A percentile compares a stretch with the other conserved stretches of the same genome.
These are phyloP conservation scores for Nymphalis c-album DNA, from an alignment of 2,888 invertebrate species.

Conservation along the genomic window DNA sequence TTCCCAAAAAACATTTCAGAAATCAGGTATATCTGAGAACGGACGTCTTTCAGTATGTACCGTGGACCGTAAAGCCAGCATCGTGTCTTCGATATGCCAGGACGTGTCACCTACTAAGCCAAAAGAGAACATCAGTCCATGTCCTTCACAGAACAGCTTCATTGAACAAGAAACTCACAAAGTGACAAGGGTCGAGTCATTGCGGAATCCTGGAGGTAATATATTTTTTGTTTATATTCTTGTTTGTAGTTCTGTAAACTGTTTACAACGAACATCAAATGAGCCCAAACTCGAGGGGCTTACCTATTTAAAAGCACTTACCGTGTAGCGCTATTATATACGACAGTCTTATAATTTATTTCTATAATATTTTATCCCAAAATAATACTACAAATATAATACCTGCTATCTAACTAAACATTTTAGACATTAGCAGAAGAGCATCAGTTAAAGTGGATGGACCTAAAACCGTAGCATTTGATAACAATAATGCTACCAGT, in stretches of 20 bases:
- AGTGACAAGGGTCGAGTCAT: conserved; percentile 65
- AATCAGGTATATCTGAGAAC: conserved; percentile 64
- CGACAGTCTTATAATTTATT: too few species aligned
- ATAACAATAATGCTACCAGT: conserved; percentile 57
- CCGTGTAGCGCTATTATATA: too few species aligned
- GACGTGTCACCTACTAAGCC: conserved; percentile 71
- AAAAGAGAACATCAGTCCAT: conserved; percentile 68
- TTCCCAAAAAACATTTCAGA: conserved; percentile 50
- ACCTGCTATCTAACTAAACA: too few species aligned
- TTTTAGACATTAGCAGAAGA: conserved; percentile 66
- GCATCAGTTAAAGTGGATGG: conserved; percentile 67
- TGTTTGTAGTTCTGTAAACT: too few species aligned
- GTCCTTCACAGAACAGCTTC: conserved; percentile 71
- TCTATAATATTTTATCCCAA: too few species aligned
- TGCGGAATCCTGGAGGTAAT: conserved; percentile 54
- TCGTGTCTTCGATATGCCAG: conserved; percentile 72
- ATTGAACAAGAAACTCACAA: conserved; percentile 56
- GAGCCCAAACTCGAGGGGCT: too few species aligned
- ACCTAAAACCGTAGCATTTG: conserved; percentile 66
- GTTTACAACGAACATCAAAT: too few species aligned
- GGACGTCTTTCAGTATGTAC: conserved; percentile 74
- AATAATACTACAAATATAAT: too few species aligned
- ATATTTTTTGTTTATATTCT: neutral
- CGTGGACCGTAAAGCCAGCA: conserved; percentile 73
- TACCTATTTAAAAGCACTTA: too few species aligned